phyloP scores from a whole-genome alignment of 2,888 invertebrate species.

The Nasonovia ribisnigri region DNA sequence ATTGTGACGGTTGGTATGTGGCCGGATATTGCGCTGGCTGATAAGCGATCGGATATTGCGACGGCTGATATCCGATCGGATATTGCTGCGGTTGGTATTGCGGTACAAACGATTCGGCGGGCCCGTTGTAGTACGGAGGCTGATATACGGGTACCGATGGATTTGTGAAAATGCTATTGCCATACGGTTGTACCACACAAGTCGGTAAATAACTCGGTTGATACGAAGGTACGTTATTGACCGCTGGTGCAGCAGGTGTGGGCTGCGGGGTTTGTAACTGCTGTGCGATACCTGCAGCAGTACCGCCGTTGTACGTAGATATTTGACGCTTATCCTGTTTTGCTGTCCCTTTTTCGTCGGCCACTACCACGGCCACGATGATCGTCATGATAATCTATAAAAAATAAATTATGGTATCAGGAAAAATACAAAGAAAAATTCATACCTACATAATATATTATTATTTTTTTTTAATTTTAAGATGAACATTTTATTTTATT shows the following conservation, averaged over 20 bases:
- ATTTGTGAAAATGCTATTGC: background rate
- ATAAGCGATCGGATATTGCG: constrained; percentile 12
- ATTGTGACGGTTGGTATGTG: constrained; percentile 19
- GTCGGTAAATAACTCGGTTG: constrained; percentile 32
- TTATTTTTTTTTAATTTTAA: background rate
- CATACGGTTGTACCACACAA: constrained; percentile 17
- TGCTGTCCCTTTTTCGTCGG: background rate
- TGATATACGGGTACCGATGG: constrained; percentile 37
- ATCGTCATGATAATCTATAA: background rate
- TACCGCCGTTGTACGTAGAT: constrained; percentile 9
- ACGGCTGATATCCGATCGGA: constrained; percentile 30
- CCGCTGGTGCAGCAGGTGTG: background rate
- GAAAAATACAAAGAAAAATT: background rate
- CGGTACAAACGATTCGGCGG: background rate
- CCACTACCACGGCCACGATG: background rate
- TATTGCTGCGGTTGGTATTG: constrained; percentile 29
- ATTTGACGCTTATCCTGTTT: constrained; percentile 50
- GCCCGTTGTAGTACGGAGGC: background rate
- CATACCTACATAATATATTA: background rate
- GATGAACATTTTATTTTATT: background rate
- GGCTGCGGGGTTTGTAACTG: background rate
- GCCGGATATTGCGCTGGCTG: constrained; percentile 18
- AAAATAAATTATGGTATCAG: background rate
- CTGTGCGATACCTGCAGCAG: background rate
- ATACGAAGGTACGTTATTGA: background rate